Evolutionary conservation across 1,140 invertebrate genomes (phyloP).

Genomic region (roundworm (Caenorhabditis elegans)): DNA sequence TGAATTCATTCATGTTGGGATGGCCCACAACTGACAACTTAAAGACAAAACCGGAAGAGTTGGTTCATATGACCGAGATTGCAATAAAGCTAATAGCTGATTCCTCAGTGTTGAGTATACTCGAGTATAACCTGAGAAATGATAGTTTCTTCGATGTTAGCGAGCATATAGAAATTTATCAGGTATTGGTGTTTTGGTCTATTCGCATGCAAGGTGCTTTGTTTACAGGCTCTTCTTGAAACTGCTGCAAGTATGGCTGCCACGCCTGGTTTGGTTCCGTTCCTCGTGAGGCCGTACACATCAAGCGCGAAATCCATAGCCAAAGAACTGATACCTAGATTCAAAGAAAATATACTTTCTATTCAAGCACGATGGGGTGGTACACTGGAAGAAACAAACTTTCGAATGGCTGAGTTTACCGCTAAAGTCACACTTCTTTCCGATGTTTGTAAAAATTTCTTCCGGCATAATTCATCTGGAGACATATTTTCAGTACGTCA

Average conservation of each 20-base stretch:
- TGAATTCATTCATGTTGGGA: conserved; percentile 53
- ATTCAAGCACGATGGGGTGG: conserved; percentile 51
- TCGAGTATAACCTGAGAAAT: conserved; percentile 63
- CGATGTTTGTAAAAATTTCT: conserved; percentile 47
- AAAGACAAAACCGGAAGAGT: conserved; percentile 21
- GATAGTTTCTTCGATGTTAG: conserved; percentile 62
- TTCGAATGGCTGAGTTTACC: conserved; percentile 62
- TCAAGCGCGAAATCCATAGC: conserved; percentile 58
- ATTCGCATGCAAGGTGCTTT: not conserved
- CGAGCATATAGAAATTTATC: conserved; percentile 65
- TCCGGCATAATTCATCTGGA: not conserved
- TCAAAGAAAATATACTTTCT: conserved; percentile 57
- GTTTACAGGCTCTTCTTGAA: conserved; percentile 59
- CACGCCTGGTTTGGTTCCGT: conserved; percentile 54
- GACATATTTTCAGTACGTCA: conserved; percentile 53
- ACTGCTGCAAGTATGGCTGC: conserved; percentile 53
- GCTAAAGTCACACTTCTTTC: conserved; percentile 55
- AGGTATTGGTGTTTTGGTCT: conserved; percentile 40
- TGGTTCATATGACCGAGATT: conserved; percentile 30
- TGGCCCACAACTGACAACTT: conserved; percentile 25
- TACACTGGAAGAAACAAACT: conserved; percentile 57
- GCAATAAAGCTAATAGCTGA: conserved; percentile 29
- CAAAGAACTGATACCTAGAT: conserved; percentile 61
- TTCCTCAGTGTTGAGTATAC: conserved; percentile 44
- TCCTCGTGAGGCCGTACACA: conserved; percentile 54